These are phyloP conservation scores for Drosophila mimica DNA, from an alignment of 2,888 invertebrate genomes.

Conservation along the genomic window DNA sequence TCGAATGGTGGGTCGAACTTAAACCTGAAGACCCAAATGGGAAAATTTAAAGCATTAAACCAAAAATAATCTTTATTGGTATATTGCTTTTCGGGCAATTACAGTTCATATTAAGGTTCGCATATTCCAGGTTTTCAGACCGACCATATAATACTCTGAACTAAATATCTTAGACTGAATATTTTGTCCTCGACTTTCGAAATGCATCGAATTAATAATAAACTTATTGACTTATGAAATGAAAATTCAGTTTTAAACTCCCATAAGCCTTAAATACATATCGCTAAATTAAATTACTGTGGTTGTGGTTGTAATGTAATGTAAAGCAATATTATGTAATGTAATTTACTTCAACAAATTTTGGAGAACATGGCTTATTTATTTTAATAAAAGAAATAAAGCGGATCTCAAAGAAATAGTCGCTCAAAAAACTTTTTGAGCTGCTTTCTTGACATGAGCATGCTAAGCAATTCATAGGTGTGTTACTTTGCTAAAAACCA, in stretches of 20 bases:
- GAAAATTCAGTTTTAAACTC: neutral
- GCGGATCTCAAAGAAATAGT: neutral
- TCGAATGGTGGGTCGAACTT: neutral
- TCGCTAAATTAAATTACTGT: too few species aligned
- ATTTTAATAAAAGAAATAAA: too few species aligned
- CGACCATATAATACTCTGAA: neutral
- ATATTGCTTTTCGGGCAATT: constrained; percentile 47
- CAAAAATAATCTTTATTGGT: constrained; percentile 46
- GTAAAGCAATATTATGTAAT: too few species aligned
- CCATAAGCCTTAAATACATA: too few species aligned
- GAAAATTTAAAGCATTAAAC: constrained; percentile 1
- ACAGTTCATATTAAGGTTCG: constrained; percentile 37
- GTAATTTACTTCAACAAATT: neutral
- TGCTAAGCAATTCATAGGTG: neutral
- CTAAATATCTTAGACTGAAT: neutral
- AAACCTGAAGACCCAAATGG: constrained; percentile 15
- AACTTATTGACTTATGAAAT: neutral
- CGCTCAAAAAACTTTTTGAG: neutral
- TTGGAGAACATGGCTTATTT: neutral
- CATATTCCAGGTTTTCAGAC: constrained; percentile 23
- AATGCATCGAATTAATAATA: neutral
- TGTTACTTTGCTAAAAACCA: neutral
- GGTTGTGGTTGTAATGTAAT: neutral
- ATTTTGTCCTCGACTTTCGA: neutral
- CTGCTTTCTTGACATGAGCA: neutral